These are phyloP conservation scores for Protophormia terraenovae DNA, from an alignment of 2,888 invertebrate species.

Conservation along the genomic window DNA sequence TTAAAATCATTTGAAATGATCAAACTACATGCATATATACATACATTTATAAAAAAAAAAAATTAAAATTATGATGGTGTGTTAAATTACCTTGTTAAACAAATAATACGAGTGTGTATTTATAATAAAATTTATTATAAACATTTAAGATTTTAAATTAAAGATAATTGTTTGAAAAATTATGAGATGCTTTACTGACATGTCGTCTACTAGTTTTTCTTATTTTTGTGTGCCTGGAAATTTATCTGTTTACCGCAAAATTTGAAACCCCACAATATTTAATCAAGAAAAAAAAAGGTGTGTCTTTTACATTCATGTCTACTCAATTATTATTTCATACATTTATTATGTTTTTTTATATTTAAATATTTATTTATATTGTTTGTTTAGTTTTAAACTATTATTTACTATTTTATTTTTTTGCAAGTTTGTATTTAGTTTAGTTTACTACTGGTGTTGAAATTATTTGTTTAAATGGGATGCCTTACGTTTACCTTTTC, in stretches of 20 bases:
- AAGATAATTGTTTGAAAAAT: slow-evolving; percentile 47
- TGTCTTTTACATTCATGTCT: slow-evolving; percentile 11
- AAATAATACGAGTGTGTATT: slow-evolving; percentile 25
- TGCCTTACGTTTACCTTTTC: too few relatives aligned
- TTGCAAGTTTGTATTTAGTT: not conserved
- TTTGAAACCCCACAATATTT: slow-evolving; percentile 23
- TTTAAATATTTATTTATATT: slow-evolving; percentile 6
- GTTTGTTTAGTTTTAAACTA: slow-evolving; percentile 19
- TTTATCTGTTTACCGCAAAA: slow-evolving; percentile 38
- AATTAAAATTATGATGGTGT: not conserved
- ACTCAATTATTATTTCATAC: slow-evolving; percentile 28
- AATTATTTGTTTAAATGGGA: slow-evolving; percentile 38
- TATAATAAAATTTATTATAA: slow-evolving; percentile 9
- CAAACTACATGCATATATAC: not conserved
- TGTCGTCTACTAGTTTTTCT: slow-evolving; percentile 43
- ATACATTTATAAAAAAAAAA: too few relatives aligned
- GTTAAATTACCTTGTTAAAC: slow-evolving; percentile 29
- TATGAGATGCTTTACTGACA: slow-evolving; percentile 50
- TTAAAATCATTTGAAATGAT: slow-evolving; percentile 21
- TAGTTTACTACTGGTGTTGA: slow-evolving; percentile 43
- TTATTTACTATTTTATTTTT: slow-evolving; percentile 6
- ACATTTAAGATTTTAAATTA: slow-evolving; percentile 12
- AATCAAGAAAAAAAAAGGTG: slow-evolving; percentile 15
- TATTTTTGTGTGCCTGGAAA: not conserved
- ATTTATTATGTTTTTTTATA: slow-evolving; percentile 11